Conservation (phyloP, 1,140 invertebrate genomes). For the Sarcophaga bullata region DNA sequence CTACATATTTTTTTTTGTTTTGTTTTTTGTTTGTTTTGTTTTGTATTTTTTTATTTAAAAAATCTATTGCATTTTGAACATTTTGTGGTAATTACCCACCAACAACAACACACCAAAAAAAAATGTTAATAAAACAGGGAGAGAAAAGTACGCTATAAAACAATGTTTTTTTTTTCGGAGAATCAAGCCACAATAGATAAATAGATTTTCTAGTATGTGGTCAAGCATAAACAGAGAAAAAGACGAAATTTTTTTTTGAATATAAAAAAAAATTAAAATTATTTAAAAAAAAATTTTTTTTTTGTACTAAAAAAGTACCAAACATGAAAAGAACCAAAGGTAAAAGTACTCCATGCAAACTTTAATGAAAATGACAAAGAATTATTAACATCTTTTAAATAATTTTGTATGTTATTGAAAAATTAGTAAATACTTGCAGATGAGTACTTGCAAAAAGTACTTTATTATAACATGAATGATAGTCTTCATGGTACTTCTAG, state of each 20-base stretch:
- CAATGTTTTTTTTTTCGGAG: not conserved
- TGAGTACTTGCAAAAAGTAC: no score
- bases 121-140: not conserved
- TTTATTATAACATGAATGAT: no score
- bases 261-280: no score
- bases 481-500: no score
- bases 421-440: no score
- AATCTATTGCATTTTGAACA: not conserved
- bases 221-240: not conserved
- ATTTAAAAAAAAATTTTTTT: no score
- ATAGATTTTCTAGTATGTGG: not conserved
- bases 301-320: no score
- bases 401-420: no score
- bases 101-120: not conserved
- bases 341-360: no score
- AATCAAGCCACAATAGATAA: not conserved
- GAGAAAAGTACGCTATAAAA: not conserved
- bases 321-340: no score
- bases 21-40: not conserved
- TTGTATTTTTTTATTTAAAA: not conserved
- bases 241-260: not conserved
- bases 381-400: no score
- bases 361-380: no score
- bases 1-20: not conserved
- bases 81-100: constrained; percentile 1